Conservation (phyloP, 2,888 invertebrate species). For the Tachystola acroxantha region DNA sequence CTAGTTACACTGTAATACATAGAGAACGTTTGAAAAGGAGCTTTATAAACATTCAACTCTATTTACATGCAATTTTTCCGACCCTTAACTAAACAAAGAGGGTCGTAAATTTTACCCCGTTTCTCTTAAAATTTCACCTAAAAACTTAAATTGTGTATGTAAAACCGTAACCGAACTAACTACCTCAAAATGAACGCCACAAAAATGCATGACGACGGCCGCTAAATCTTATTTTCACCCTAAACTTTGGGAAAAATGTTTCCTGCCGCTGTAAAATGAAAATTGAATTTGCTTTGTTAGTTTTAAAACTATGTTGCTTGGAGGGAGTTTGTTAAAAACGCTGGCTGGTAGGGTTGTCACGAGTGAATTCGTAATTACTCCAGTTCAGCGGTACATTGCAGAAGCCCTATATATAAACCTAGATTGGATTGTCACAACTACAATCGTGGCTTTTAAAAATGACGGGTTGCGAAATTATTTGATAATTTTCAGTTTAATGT, state of each 20-base stretch:
- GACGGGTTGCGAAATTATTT: no score
- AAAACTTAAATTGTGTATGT: slow-evolving; percentile 7
- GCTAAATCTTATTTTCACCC: slow-evolving; percentile 31
- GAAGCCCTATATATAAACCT: no score
- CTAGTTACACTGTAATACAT: no score
- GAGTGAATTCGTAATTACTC: no score
- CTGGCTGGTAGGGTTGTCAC: background rate
- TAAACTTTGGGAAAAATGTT: slow-evolving; percentile 31
- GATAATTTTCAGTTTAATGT: no score
- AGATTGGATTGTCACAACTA: background rate
- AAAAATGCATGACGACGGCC: slow-evolving; percentile 20
- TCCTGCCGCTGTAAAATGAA: slow-evolving; percentile 21
- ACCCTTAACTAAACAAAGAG: background rate
- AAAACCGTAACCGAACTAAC: slow-evolving; percentile 11
- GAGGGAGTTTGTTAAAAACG: slow-evolving; percentile 1
- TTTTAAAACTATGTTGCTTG: slow-evolving; percentile 17
- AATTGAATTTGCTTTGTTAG: slow-evolving; percentile 32
- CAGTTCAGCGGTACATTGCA: no score
- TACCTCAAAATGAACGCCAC: slow-evolving; percentile 21
- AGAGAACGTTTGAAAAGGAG: no score
- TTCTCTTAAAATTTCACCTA: background rate
- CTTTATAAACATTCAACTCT: no score
- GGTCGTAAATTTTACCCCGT: background rate
- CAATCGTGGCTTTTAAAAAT: background rate
- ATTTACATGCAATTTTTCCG: no score